phyloP scores from a whole-genome alignment of 2,797 vertebrate species.

The Xerus rutilus region DNA sequence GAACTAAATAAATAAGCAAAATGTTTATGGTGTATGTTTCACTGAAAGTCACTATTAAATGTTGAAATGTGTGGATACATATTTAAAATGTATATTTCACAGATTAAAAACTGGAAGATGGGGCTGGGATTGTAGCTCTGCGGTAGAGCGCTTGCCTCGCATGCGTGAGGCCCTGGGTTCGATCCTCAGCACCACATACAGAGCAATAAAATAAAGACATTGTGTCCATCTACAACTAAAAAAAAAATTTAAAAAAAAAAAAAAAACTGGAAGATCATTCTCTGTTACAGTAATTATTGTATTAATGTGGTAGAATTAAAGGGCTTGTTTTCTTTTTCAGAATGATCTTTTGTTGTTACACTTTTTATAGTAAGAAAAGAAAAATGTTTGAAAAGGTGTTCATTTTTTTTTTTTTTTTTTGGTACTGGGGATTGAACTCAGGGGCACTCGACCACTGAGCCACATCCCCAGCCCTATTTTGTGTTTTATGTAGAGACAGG shows the following conservation, averaged over 20 bases:
- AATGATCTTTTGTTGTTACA: neutral
- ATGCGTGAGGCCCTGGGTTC: no score
- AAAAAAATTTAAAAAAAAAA: no score
- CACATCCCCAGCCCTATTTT: no score
- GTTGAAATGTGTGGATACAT: neutral
- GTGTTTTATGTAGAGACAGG: no score
- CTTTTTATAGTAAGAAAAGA: constrained; percentile 38
- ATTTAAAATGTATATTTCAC: neutral
- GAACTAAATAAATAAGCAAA: constrained; percentile 41
- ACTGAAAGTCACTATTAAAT: constrained; percentile 57
- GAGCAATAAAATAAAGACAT: no score
- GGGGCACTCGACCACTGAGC: no score
- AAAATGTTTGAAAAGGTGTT: constrained; percentile 2
- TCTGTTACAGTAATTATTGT: neutral
- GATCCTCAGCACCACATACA: no score
- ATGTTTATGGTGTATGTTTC: neutral
- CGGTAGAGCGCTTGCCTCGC: no score
- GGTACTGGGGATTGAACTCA: no score
- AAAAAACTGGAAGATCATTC: neutral
- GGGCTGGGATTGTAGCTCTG: no score
- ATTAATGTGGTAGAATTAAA: neutral
- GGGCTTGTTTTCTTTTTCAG: neutral
- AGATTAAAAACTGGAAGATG: neutral
- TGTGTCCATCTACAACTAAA: no score
- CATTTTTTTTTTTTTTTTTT: no score